Percentiles rank a stretch among this genome's conserved stretches.
phyloP scores from a whole-genome alignment of 2,797 vertebrate species.

The Hippopotamyrus pictus region DNA sequence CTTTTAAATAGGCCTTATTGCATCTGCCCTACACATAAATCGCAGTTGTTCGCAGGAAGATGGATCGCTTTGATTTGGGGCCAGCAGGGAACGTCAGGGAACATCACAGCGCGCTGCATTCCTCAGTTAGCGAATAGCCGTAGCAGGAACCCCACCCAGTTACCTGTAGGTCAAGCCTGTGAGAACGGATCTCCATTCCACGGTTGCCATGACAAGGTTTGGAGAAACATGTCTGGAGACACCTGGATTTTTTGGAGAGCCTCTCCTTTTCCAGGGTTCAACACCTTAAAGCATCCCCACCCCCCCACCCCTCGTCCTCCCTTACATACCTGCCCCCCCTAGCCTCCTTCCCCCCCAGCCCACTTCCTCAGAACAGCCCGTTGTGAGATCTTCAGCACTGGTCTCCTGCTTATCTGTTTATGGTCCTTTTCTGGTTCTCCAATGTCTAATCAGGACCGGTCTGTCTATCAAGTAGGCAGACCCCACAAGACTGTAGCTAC shows the following conservation, averaged over 20 bases:
- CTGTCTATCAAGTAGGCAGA: not conserved
- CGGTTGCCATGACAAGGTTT: conserved; percentile 21
- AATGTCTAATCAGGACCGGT: not conserved
- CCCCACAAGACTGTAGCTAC: not conserved
- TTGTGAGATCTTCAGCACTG: not conserved
- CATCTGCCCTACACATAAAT: not conserved
- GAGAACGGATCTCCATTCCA: conserved; percentile 28
- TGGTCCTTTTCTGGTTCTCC: not conserved
- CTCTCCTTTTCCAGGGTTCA: conserved; percentile 16
- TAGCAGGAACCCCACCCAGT: not conserved
- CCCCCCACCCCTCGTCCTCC: not conserved
- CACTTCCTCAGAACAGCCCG: conserved; percentile 12
- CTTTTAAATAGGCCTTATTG: not conserved
- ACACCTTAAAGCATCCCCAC: not conserved
- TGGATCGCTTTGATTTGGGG: not conserved
- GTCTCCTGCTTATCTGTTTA: not conserved
- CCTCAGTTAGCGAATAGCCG: not conserved
- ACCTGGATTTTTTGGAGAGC: conserved; percentile 42
- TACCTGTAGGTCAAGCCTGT: conserved; percentile 14
- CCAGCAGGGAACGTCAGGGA: not conserved
- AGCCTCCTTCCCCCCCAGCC: not conserved
- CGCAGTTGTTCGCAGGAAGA: not conserved
- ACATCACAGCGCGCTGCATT: not conserved
- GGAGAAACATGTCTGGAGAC: conserved; percentile 29
- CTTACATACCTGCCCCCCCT: not conserved